Percentiles rank a stretch among this genome's conserved stretches.
Evolutionary conservation across 1,140 invertebrate genomes (phyloP).

Genomic region (Ruditapes philippinarum): DNA sequence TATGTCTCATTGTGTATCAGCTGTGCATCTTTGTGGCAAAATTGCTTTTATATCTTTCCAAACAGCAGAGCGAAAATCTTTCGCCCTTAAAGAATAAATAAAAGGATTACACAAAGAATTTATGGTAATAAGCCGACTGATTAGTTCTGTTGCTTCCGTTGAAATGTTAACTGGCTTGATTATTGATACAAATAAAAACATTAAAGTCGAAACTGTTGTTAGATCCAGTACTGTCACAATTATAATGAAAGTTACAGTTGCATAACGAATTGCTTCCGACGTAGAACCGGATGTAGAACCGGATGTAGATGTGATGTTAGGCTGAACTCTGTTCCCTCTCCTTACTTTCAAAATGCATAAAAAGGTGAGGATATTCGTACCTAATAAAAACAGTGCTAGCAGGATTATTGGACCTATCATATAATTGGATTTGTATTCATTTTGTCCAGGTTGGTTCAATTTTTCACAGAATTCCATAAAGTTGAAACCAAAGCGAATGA

Average conservation of each 20-base stretch:
- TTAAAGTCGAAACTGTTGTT: background rate
- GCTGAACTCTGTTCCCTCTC: background rate
- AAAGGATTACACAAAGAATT: background rate
- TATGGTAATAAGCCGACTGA: background rate
- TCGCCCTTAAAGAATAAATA: background rate
- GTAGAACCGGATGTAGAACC: background rate
- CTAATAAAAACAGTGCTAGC: background rate
- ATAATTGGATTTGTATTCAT: background rate
- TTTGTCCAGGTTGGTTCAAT: background rate
- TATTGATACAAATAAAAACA: background rate
- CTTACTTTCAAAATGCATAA: background rate
- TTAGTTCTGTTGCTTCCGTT: background rate
- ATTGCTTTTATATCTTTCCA: background rate
- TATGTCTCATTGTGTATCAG: too few relatives aligned
- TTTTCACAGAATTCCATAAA: background rate
- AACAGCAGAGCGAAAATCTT: background rate
- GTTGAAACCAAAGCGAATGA: background rate
- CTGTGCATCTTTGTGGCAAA: too few relatives aligned
- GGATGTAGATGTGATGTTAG: background rate
- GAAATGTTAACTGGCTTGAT: background rate
- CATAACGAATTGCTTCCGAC: background rate
- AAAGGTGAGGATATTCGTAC: background rate
- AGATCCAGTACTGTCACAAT: background rate
- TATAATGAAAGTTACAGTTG: background rate
- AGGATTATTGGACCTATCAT: background rate